Percentiles rank a stretch among this genome's conserved stretches.
phyloP scores from a whole-genome alignment of 1,140 invertebrate species.

The Musca vetustissima region DNA sequence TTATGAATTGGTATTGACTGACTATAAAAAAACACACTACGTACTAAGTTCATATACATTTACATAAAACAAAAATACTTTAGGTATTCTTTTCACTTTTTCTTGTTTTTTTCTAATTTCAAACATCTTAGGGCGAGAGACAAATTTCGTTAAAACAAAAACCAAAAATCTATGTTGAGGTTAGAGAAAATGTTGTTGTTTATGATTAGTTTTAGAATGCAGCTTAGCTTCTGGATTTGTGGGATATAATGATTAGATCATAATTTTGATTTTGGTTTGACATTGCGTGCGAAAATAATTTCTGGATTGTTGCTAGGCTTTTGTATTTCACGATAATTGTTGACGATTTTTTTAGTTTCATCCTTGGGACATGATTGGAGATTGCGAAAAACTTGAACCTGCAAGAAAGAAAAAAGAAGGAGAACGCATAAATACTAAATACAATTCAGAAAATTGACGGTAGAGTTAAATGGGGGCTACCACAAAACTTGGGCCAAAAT shows the following conservation, averaged over 20 bases:
- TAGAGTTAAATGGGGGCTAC: neutral
- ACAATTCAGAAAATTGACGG: neutral
- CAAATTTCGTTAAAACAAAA: too few species aligned
- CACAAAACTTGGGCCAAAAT: too few species aligned
- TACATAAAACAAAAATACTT: too few species aligned
- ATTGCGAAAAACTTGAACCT: slow-evolving; percentile 54
- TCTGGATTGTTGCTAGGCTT: slow-evolving; percentile 50
- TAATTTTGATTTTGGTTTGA: slow-evolving; percentile 54
- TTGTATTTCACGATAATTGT: slow-evolving; percentile 54
- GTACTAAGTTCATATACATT: too few species aligned
- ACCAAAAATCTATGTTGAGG: neutral
- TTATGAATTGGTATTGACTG: too few species aligned
- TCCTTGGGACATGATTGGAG: slow-evolving; percentile 54
- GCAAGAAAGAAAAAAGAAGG: neutral
- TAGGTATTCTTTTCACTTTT: too few species aligned
- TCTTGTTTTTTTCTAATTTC: too few species aligned
- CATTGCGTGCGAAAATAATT: slow-evolving; percentile 53
- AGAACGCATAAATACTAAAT: neutral
- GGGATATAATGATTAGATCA: slow-evolving; percentile 35
- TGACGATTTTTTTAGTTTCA: slow-evolving; percentile 54
- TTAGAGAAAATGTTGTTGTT: too few species aligned
- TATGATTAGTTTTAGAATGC: slow-evolving; percentile 2
- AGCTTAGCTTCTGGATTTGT: neutral
- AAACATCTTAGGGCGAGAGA: too few species aligned
- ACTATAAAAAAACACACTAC: too few species aligned